phyloP scores from a whole-genome alignment of 2,797 vertebrate species.

The Gephyroberyx darwinii region DNA sequence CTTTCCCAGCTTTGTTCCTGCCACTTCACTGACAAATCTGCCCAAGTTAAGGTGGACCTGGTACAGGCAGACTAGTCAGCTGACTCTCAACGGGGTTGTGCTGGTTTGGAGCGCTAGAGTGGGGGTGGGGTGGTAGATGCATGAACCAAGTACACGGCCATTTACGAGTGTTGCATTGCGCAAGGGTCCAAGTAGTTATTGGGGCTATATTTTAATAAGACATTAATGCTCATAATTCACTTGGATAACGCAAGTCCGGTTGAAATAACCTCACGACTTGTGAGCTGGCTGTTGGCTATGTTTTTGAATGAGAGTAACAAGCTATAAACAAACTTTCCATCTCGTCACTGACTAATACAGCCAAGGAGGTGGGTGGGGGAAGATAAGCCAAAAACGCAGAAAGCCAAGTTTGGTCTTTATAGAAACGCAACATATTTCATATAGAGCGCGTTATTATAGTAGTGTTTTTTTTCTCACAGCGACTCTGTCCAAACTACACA shows the following conservation, averaged over 20 bases:
- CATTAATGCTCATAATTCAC: constrained; percentile 6
- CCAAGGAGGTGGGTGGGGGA: background rate
- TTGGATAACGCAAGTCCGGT: background rate
- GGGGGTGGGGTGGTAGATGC: constrained; percentile 42
- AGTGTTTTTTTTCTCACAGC: background rate
- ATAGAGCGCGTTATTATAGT: background rate
- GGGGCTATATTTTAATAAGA: background rate
- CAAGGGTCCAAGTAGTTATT: background rate
- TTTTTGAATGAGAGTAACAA: background rate
- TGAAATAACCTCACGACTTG: background rate
- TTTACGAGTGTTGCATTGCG: background rate
- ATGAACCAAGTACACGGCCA: constrained; percentile 9
- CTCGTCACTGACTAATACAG: background rate
- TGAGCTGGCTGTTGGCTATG: background rate
- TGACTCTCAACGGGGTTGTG: constrained; percentile 55
- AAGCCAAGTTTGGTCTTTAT: constrained; percentile 13
- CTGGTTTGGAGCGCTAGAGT: constrained; percentile 25
- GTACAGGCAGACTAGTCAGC: constrained; percentile 50
- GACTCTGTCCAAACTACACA: constrained; percentile 6
- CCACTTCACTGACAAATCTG: constrained; percentile 59
- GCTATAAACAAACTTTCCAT: background rate
- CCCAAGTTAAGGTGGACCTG: constrained; percentile 39
- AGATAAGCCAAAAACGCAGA: constrained; percentile 1
- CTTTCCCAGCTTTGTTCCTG: constrained; percentile 70
- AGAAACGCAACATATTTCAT: constrained; percentile 29